Percentiles rank a stretch among this genome's conserved stretches.
Evolutionary conservation across 2,113 vertebrate species (phyloP).

Genomic region (Calonectris borealis): DNA sequence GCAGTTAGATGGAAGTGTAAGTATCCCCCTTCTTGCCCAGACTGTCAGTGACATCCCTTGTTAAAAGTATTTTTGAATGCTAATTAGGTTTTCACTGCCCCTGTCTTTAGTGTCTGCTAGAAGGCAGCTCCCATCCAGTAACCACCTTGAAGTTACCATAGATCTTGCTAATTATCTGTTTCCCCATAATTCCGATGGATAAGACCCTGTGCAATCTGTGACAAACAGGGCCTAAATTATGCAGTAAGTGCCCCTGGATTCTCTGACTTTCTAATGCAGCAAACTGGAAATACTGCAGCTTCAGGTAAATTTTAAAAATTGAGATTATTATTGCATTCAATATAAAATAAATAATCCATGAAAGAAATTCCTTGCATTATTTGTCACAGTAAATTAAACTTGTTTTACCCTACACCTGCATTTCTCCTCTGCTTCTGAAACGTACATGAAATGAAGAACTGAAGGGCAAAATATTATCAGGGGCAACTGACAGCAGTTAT

Average conservation of each 20-base stretch:
- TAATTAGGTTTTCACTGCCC: slow-evolving; percentile 31
- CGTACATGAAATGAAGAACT: not conserved
- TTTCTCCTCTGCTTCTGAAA: not conserved
- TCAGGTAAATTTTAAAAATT: slow-evolving; percentile 18
- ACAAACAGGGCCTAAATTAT: slow-evolving; percentile 28
- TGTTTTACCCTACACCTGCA: not conserved
- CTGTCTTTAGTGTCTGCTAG: not conserved
- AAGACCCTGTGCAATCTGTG: not conserved
- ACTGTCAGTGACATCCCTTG: not conserved
- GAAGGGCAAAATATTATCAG: not conserved
- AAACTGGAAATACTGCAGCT: slow-evolving; percentile 23
- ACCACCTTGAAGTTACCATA: slow-evolving; percentile 36
- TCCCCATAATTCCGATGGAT: slow-evolving; percentile 11
- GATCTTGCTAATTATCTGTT: slow-evolving; percentile 49
- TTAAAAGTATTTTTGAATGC: slow-evolving; percentile 15
- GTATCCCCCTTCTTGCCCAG: not conserved
- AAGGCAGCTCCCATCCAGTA: slow-evolving; percentile 9
- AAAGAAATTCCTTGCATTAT: slow-evolving; percentile 6
- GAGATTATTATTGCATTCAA: slow-evolving; percentile 9
- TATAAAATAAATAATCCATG: slow-evolving; percentile 31
- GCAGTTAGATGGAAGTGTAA: not conserved
- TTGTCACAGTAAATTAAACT: slow-evolving; percentile 20
- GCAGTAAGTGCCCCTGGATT: not conserved
- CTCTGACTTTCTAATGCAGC: not conserved
- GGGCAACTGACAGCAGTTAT: not conserved